Evolutionary conservation across 2,113 vertebrate genomes (phyloP), one percentile per base, ranked within the genome.

Genomic region (Elanus axillaris): DNA sequence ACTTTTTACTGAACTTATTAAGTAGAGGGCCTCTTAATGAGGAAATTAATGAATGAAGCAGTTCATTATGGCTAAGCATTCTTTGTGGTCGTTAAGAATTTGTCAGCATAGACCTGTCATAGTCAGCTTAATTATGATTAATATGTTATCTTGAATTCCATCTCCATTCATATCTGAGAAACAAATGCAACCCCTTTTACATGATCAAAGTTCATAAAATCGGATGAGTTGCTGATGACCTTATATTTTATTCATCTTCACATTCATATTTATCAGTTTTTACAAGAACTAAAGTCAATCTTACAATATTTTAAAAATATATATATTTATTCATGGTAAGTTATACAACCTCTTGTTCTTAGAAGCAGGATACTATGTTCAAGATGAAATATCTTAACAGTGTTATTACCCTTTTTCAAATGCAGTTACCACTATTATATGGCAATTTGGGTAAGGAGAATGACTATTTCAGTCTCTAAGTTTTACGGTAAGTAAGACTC

Each of bases 141-240:
- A 99, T 99, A 98, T 92, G 98, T 99, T 98, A 99, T 99, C 98
- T 98, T 97, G 98, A 98, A 99, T 99, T 99, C 99, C 80, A 98
- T 97, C 97, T 98, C 94, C 97, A 98, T 98, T 98, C 98, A 98
- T 96, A 96, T 98, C 97, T 98, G 96, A 98, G 96, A 98, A 98
- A 96, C 96, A 98, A 98, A 98, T 98, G 95, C 97, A 98, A 98
- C 95, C 88, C 92, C 94, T 97, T 98, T 98, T 98, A 97, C 87
- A 88, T 96, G 97, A 97, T 97, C 98, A 98, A 98, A 98, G 98
- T 98, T 98, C 98, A 98, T 96, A 93, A 98, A 98, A 98, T 79
- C 97, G 97, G 95, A 94, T 97, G 94, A 98, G 95, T 97, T 98
- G 94, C 96, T 98, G 95, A 92, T 98, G 98, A 98, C 98, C 98